phyloP scores from a whole-genome alignment of 2,113 vertebrate genomes.

The Pipa parva region DNA sequence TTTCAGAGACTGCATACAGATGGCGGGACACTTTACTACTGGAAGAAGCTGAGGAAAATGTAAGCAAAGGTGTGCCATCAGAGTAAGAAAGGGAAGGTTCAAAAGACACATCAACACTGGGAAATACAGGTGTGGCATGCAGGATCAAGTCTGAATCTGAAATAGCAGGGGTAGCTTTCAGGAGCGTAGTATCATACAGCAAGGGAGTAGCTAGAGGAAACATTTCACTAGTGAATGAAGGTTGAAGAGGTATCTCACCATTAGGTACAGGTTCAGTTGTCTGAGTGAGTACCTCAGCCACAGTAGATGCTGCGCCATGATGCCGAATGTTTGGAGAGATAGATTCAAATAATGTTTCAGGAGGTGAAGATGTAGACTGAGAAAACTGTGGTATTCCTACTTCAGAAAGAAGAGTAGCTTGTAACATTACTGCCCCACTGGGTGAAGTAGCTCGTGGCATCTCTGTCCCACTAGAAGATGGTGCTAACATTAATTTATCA shows the following conservation, averaged over 20 bases:
- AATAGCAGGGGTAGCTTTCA: conserved; percentile 68
- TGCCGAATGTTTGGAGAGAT: conserved; percentile 65
- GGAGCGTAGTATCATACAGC: conserved; percentile 72
- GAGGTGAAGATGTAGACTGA: conserved; percentile 60
- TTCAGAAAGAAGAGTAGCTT: conserved; percentile 50
- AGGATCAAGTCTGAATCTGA: conserved; percentile 75
- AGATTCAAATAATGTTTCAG: conserved; percentile 62
- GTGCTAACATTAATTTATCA: conserved; percentile 46
- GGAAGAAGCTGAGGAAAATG: conserved; percentile 72
- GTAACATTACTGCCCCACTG: conserved; percentile 45
- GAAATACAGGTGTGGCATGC: conserved; percentile 83
- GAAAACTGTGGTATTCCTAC: conserved; percentile 55
- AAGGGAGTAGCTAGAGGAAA: conserved; percentile 73
- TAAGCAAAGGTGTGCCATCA: conserved; percentile 75
- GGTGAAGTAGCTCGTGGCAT: conserved; percentile 41
- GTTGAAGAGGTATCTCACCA: conserved; percentile 84
- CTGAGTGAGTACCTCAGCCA: conserved; percentile 66
- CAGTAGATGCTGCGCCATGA: conserved; percentile 60
- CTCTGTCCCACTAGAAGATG: conserved; percentile 17
- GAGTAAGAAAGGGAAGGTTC: conserved; percentile 71
- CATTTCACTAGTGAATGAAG: conserved; percentile 74
- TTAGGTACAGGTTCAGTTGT: conserved; percentile 78
- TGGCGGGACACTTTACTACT: conserved; percentile 67
- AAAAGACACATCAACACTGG: conserved; percentile 72
- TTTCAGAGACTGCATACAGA: conserved; percentile 63